Percentiles rank a stretch among this genome's conserved stretches.
Conservation (phyloP, 2,888 invertebrate species). For the Volucella inflata region DNA sequence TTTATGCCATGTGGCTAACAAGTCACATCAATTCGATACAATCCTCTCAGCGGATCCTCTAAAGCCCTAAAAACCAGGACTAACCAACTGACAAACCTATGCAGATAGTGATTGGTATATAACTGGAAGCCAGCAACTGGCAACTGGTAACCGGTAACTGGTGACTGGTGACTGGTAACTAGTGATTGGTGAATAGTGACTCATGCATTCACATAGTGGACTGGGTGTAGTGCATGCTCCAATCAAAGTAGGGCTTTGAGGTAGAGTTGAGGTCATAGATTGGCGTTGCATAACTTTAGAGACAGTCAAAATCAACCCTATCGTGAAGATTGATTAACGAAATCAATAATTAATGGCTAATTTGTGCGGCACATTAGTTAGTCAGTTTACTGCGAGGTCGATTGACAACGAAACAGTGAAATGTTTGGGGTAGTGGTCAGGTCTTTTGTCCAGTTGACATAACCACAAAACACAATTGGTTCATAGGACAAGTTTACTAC, state of each 20-base stretch:
- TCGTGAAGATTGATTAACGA: constrained; percentile 69
- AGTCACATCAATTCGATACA: constrained; percentile 53
- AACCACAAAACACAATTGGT: neutral
- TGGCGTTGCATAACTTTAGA: constrained; percentile 49
- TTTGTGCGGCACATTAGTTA: constrained; percentile 70
- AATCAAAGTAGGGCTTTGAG: neutral
- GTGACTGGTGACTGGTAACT: no score
- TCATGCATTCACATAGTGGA: neutral
- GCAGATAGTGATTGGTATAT: neutral
- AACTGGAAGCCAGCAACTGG: no score
- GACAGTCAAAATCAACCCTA: constrained; percentile 51
- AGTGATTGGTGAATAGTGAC: no score
- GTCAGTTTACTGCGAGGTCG: constrained; percentile 57
- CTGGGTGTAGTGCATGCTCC: neutral
- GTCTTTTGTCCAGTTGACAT: neutral
- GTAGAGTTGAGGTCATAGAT: neutral
- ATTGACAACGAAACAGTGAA: constrained; percentile 43
- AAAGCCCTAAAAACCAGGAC: constrained; percentile 25
- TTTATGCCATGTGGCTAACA: constrained; percentile 55
- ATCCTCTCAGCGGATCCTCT: neutral
- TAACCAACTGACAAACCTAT: constrained; percentile 55
- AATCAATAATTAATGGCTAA: constrained; percentile 74
- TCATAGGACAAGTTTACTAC: neutral
- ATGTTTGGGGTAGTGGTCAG: neutral
- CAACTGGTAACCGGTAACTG: no score